Evolutionary conservation across 2,888 invertebrate genomes (phyloP), one percentile per base, ranked within the genome.

Genomic region (Plagodis dolabraria): DNA sequence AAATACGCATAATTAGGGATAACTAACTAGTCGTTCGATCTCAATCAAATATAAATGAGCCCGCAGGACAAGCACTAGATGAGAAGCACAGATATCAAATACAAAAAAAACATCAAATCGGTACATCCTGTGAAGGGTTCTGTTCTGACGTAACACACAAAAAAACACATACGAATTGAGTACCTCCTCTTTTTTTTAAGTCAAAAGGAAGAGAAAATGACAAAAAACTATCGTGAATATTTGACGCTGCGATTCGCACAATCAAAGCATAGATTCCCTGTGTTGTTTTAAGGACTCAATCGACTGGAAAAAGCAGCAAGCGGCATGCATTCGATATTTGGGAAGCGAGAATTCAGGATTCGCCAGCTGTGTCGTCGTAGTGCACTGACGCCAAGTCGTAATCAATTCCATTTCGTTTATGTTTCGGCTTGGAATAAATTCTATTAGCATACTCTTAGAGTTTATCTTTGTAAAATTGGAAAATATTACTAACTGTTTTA

Each of bases 361-460:
- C 47, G 44, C 60, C 49, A 51, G 53, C 57, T 43, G 55, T 53
- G 54, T 38, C 57, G 44, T 47, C 57, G 44, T 47, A 52, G 44
- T 63, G 59, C 53, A 60, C 55, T 63, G 65, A 60, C 60, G 46
- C 38, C 47, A 52, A 12, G 60, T 63, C 63, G 61, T 65, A 63
- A 60, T 65, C 60, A 65, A 63, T 63, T 61, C 53, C 53, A 54
- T 48, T 57, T 8, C 56, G 45, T 40, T 44, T 42, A 57, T 56
- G 53, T 51, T 59, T 59, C 7, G 47, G 35, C 22, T 59, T 50
- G 43, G 53, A 56, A 53, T 56, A 45, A 12, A 43, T 12, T 43
- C 6, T 12, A 12, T 7, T 38, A 9, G 5, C 5, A 2, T 38
- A 38, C 9, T 9, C 5, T 9, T 38, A 9, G 38, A 2, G 38